Evolutionary conservation across 53 echinoderm and acorn worm species (phyloP).

Genomic region (Henricia sp.): DNA sequence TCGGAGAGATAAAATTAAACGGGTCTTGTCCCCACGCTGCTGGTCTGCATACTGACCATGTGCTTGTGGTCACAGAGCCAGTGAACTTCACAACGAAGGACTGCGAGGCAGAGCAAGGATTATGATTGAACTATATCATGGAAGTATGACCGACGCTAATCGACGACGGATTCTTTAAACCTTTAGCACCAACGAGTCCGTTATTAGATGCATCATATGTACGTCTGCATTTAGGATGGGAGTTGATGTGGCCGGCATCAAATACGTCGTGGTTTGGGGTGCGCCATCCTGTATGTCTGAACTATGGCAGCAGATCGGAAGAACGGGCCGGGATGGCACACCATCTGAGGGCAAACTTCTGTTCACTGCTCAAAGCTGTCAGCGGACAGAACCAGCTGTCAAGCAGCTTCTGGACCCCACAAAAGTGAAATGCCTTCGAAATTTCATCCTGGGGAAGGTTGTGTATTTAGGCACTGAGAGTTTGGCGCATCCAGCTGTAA

Average conservation of each 20-base stretch:
- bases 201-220: neutral
- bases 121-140: constrained; percentile 1
- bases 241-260: neutral
- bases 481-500: neutral
- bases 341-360: neutral
- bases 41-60: too few species aligned
- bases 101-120: neutral
- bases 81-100: neutral
- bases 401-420: neutral
- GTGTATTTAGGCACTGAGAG: neutral
- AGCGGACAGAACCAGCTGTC: neutral
- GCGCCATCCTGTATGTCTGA: neutral
- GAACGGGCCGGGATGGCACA: constrained; percentile 28
- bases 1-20: too few species aligned
- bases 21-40: too few species aligned
- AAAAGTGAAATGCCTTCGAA: constrained; percentile 2
- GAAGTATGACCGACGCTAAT: neutral
- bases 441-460: neutral
- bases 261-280: constrained; percentile 12
- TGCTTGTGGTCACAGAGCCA: too few species aligned
- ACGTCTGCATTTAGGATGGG: constrained; percentile 29
- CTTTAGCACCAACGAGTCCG: neutral
- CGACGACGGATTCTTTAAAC: constrained; percentile 5
- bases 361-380: neutral
- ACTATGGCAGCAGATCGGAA: constrained; percentile 37